These are phyloP conservation scores for Zaprionus camerounensis DNA, from an alignment of 1,140 invertebrate genomes.

Conservation along the genomic window DNA sequence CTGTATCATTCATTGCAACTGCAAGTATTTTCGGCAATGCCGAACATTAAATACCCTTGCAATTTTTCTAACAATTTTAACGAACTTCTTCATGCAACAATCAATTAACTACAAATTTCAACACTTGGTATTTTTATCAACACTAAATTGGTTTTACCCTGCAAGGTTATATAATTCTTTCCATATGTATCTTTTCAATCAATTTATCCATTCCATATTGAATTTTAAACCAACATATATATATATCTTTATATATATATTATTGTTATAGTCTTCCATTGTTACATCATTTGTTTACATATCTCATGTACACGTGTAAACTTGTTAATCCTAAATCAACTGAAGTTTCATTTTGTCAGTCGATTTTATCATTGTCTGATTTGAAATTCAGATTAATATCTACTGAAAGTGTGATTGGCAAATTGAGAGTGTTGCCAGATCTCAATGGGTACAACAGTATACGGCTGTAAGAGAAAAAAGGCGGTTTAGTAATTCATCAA, in stretches of 20 bases:
- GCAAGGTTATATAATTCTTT: conserved; percentile 23
- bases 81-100: neutral
- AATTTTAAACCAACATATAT: neutral
- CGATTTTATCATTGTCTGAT: neutral
- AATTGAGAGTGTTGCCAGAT: too few relatives aligned
- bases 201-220: neutral
- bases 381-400: neutral
- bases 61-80: neutral
- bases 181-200: neutral
- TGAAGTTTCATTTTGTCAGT: too few relatives aligned
- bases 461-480: too few relatives aligned
- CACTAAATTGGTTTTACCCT: neutral
- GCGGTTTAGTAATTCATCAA: neutral
- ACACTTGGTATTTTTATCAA: neutral
- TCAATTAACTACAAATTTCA: neutral
- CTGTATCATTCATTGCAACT: conserved; percentile 12
- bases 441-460: too few relatives aligned
- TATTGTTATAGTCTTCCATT: neutral
- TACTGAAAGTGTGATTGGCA: too few relatives aligned
- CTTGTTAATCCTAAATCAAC: neutral
- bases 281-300: neutral
- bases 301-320: neutral
- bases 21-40: conserved; percentile 10
- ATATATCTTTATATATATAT: neutral
- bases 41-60: conserved; percentile 31